Conservation (phyloP, 2,113 vertebrate species). For the Cyanistes caeruleus region DNA sequence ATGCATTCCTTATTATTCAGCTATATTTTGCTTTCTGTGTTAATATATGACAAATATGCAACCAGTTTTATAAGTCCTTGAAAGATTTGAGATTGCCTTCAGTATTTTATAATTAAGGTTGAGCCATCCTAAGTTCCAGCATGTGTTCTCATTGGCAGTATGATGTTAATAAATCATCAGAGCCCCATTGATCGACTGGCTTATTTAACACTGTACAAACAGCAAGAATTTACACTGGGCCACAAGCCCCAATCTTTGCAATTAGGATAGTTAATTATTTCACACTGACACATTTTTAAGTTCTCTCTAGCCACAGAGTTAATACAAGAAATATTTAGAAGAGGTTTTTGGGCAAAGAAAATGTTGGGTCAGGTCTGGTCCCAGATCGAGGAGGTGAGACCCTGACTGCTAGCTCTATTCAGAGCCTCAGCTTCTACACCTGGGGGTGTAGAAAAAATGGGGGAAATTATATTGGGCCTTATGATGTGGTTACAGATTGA, state of each 20-base stretch:
- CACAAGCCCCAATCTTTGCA: neutral
- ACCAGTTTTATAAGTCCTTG: neutral
- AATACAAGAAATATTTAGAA: neutral
- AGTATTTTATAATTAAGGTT: neutral
- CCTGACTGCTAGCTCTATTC: neutral
- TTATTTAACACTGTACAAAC: slow-evolving; percentile 21
- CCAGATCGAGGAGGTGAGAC: neutral
- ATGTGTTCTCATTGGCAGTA: neutral
- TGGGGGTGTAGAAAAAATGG: neutral
- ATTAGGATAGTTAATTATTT: slow-evolving; percentile 4
- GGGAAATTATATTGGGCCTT: neutral
- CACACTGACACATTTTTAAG: neutral
- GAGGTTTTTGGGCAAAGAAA: neutral
- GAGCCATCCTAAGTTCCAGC: slow-evolving; percentile 8
- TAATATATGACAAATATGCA: neutral
- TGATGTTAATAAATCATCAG: slow-evolving; percentile 45
- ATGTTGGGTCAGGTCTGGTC: neutral
- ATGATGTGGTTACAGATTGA: neutral
- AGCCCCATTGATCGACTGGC: slow-evolving; percentile 14
- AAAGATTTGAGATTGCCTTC: neutral
- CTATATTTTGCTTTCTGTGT: neutral
- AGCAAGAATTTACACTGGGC: neutral
- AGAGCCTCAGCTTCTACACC: neutral
- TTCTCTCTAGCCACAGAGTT: neutral
- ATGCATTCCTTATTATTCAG: neutral